phyloP scores from a whole-genome alignment of 2,113 vertebrate genomes.

The Xenus cinereus region DNA sequence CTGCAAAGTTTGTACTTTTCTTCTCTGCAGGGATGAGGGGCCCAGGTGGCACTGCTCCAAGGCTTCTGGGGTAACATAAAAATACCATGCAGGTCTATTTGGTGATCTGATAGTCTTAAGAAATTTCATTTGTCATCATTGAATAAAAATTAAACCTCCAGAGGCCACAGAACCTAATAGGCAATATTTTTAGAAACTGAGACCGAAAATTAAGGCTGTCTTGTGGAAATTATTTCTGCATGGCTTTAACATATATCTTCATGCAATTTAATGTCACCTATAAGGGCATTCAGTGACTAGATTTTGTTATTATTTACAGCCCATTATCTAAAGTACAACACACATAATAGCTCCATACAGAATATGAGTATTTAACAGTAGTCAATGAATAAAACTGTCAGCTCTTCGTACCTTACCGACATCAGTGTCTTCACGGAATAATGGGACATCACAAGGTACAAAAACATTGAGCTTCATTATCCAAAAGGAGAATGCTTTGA shows the following conservation, averaged over 20 bases:
- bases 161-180: neutral
- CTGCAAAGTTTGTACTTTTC: neutral
- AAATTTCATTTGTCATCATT: neutral
- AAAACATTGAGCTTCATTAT: neutral
- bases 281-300: neutral
- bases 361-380: neutral
- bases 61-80: neutral
- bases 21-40: neutral
- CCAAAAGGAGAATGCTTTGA: neutral
- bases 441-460: neutral
- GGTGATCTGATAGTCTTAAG: neutral
- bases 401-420: neutral
- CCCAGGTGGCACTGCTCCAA: neutral
- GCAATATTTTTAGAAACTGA: neutral
- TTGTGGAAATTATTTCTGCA: neutral
- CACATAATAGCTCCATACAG: neutral
- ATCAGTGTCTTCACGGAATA: neutral
- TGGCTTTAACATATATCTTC: neutral
- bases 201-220: conserved; percentile 7
- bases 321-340: neutral
- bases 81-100: neutral
- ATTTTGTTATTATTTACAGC: neutral
- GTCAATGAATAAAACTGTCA: conserved; percentile 39
- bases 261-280: neutral
- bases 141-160: neutral